phyloP scores from a whole-genome alignment of 2,113 vertebrate species.

The Callochromis pleurospilus region DNA sequence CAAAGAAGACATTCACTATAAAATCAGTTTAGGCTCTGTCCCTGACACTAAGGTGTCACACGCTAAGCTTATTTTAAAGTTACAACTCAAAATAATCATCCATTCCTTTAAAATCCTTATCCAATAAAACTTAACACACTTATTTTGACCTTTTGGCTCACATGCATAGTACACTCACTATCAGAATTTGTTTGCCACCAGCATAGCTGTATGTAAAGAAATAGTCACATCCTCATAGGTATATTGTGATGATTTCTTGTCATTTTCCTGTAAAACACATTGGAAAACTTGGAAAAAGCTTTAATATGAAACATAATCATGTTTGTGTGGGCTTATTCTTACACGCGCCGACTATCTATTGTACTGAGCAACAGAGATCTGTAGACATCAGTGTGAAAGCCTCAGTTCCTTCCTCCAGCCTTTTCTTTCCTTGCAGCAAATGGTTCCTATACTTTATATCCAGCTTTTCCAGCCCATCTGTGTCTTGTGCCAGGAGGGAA shows the following conservation, averaged over 20 bases:
- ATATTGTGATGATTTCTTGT: background rate
- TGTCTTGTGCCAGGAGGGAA: constrained; percentile 62
- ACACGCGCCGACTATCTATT: background rate
- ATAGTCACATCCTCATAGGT: background rate
- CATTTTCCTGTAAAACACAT: background rate
- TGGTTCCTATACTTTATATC: constrained; percentile 64
- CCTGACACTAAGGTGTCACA: background rate
- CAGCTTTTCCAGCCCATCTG: constrained; percentile 49
- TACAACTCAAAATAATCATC: background rate
- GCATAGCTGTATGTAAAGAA: background rate
- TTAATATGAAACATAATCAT: background rate
- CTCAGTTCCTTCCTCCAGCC: constrained; percentile 20
- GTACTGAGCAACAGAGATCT: background rate
- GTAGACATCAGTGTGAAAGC: constrained; percentile 19
- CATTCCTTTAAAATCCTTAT: background rate
- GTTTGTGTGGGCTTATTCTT: background rate
- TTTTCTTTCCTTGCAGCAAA: constrained; percentile 50
- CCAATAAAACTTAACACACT: background rate
- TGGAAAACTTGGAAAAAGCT: background rate
- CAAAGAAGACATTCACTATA: background rate
- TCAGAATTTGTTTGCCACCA: background rate
- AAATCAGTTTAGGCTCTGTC: background rate
- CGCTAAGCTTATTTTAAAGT: background rate
- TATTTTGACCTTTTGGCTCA: background rate
- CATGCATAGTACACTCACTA: background rate